phyloP scores from a whole-genome alignment of 2,797 vertebrate species.

The Masticophis lateralis region DNA sequence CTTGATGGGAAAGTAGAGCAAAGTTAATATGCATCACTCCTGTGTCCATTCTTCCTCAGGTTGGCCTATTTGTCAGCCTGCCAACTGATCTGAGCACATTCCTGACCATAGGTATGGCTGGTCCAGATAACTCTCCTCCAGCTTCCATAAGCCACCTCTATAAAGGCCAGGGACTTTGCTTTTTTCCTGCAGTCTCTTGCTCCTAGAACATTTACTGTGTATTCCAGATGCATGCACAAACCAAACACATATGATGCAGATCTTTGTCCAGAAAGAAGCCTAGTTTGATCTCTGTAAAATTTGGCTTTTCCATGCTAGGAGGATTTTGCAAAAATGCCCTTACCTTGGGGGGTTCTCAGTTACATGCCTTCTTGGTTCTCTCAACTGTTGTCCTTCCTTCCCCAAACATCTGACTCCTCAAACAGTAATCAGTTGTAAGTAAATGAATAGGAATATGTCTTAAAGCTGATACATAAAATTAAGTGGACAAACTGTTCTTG shows the following conservation, averaged over 20 bases:
- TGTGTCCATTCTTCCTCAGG: not conserved
- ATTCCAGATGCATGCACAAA: not conserved
- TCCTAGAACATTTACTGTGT: not conserved
- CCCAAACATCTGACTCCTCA: not conserved
- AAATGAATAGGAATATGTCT: not conserved
- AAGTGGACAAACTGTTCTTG: not conserved
- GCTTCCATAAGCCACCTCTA: not conserved
- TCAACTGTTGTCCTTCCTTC: not conserved
- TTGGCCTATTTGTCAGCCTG: not conserved
- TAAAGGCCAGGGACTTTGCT: not conserved
- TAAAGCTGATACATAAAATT: not conserved
- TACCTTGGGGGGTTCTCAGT: not conserved
- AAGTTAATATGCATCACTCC: not conserved
- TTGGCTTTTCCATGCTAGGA: not conserved
- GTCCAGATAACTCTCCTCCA: not conserved
- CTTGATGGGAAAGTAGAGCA: not conserved
- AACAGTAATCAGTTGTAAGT: not conserved
- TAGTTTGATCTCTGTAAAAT: not conserved
- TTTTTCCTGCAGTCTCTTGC: not conserved
- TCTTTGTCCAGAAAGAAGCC: not conserved
- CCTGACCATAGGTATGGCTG: not conserved
- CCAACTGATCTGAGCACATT: not conserved
- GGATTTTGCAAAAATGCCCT: not conserved
- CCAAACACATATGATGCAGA: not conserved
- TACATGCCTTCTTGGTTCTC: not conserved